Base-by-base conservation (phyloP, 2,888 invertebrate species). In the Parelbella ahira region DNA sequence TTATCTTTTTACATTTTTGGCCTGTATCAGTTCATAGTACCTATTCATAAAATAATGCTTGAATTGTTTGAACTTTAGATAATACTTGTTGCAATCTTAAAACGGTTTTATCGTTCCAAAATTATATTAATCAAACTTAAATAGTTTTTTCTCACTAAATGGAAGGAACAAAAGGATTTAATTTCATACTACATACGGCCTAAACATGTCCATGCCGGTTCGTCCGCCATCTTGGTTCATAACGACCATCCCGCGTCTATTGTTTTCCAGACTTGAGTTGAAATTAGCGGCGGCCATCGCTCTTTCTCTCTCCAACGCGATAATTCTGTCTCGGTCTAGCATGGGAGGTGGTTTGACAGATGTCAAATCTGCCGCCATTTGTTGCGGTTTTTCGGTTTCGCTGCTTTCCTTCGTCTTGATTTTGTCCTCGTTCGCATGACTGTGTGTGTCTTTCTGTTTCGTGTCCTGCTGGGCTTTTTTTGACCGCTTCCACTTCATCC, bases 401-500 rank as follows among this genome's bases (percentile, higher is more conserved):
- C 63, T 45, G 49, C 48, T 63, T 11, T 68, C 60, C 50, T 82
- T 80, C 4, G 71, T 54, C 61, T 80, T 69, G 33, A 56, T 73
- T 58, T 86, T 83, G 10, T 84, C 82, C 36, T 86, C 84, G 37
- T 52, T 54, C 44, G 68, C 67, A 38, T 75, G 73, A 4, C 65
- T 39, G 12, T 69, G 68, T 4, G 66, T 53, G 44, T 88, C 86
- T 38, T 90, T 90, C 28, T 53, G 63, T 80, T 94, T 94, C 13
- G 95, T 92, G 78, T 96, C 96, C 54, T 95, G 95, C 70, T 96
- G 96, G 0, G 97, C 96, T 66, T 98, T 98, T 90, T 98, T 98
- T 51, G 97, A 97, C 5, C 99, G 89, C 75, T 99, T 99, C 97
- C 98, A 98, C 74, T 98, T 98, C 98, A 98, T 98, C 59, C 98